Evolutionary conservation across 2,113 vertebrate genomes (phyloP).

Genomic region (Callospermophilus lateralis): DNA sequence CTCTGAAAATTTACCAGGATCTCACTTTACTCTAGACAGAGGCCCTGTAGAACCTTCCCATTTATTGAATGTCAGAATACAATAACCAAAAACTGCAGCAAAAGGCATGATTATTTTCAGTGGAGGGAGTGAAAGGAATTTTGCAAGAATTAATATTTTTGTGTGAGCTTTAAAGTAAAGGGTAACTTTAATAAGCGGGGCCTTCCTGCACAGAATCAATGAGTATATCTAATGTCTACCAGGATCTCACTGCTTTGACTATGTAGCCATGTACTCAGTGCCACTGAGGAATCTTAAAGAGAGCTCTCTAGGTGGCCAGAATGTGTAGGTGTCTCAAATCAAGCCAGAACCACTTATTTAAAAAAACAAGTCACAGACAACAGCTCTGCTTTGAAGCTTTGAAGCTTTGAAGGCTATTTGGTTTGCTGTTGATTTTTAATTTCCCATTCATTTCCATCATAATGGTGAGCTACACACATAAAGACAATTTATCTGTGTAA

Average conservation of each 20-base stretch:
- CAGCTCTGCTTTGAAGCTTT: background rate
- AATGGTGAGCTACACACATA: background rate
- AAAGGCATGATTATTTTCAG: background rate
- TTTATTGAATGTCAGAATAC: background rate
- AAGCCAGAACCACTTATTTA: too few relatives aligned
- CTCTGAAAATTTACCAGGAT: slow-evolving; percentile 5
- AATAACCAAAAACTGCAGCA: background rate
- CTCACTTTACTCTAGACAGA: background rate
- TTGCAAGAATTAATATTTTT: slow-evolving; percentile 56
- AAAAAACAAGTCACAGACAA: too few relatives aligned
- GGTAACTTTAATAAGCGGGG: background rate
- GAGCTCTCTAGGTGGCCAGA: too few relatives aligned
- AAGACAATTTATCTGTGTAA: background rate
- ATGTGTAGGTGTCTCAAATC: too few relatives aligned
- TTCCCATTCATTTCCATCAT: background rate
- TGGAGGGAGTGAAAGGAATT: background rate
- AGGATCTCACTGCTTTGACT: background rate
- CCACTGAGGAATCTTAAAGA: too few relatives aligned
- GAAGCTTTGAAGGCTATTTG: background rate
- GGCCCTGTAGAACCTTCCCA: background rate
- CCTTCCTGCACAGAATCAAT: background rate
- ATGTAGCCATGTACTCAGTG: too few relatives aligned
- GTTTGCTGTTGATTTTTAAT: background rate
- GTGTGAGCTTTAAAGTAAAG: slow-evolving; percentile 27
- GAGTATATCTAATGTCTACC: background rate